These are phyloP conservation scores for Scaptomyza pallida DNA, from an alignment of 1,140 invertebrate genomes.

Conservation along the genomic window DNA sequence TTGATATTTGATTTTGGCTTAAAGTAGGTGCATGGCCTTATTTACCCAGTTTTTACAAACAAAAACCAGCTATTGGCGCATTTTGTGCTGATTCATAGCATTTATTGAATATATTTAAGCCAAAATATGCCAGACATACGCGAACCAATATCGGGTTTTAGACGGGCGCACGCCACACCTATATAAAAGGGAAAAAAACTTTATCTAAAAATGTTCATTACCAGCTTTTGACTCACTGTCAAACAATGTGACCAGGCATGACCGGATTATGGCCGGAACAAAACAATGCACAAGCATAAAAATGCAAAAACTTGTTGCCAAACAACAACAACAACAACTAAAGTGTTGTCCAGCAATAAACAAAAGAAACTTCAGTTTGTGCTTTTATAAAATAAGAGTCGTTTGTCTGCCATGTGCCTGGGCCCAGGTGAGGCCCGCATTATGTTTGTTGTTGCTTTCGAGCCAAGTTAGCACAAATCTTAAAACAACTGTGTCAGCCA, in stretches of 20 bases:
- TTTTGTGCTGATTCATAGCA: conserved; percentile 69
- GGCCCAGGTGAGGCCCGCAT: conserved; percentile 15
- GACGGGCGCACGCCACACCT: conserved; percentile 33
- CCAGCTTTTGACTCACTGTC: conserved; percentile 55
- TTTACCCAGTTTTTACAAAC: conserved; percentile 73
- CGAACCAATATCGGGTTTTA: conserved; percentile 13
- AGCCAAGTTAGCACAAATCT: conserved; percentile 39
- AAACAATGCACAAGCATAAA: conserved; percentile 47
- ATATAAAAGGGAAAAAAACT: conserved; percentile 13
- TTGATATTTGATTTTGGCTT: conserved; percentile 3
- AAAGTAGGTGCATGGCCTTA: conserved; percentile 80
- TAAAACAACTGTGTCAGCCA: conserved; percentile 47
- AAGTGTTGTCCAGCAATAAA: conserved; percentile 1
- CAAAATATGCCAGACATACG: conserved; percentile 40
- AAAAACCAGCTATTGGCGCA: conserved; percentile 54
- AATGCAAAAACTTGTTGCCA: conserved; percentile 81
- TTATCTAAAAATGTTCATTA: conserved; percentile 36
- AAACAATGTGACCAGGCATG: conserved; percentile 55
- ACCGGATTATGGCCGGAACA: conserved; percentile 31
- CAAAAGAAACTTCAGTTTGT: conserved; percentile 37
- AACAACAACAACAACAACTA: conserved; percentile 30
- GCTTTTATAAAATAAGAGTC: conserved; percentile 61
- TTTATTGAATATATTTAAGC: conserved; percentile 54
- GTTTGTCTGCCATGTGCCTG: conserved; percentile 59
- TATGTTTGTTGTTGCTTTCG: conserved; percentile 27